A percentile compares a stretch with the other conserved stretches of the same genome.
phyloP scores from a whole-genome alignment of 2,797 vertebrate species.

The Sarcophilus harrisii region DNA sequence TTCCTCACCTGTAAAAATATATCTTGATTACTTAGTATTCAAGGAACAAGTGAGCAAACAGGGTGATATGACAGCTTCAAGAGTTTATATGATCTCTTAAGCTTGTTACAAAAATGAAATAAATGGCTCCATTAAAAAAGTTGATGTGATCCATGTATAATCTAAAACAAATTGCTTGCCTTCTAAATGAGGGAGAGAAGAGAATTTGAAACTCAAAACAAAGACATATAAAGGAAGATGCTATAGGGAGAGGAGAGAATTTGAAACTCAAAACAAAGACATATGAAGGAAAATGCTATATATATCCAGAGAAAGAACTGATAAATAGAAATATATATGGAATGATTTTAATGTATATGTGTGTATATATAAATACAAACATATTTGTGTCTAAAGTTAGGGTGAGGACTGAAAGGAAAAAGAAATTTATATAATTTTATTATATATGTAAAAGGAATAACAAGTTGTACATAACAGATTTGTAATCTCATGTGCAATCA shows the following conservation, averaged over 20 bases:
- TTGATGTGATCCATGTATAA: neutral
- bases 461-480: neutral
- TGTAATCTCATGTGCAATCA: neutral
- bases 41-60: neutral
- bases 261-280: neutral
- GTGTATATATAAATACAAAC: too few relatives aligned
- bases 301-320: neutral
- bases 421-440: neutral
- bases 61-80: neutral
- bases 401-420: neutral
- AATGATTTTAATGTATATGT: neutral
- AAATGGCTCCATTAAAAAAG: too few relatives aligned
- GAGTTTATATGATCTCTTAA: neutral
- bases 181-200: neutral
- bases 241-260: neutral
- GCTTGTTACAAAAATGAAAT: too few relatives aligned
- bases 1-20: conserved; percentile 38
- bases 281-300: neutral
- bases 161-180: neutral
- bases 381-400: neutral
- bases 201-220: neutral
- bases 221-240: neutral
- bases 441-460: neutral
- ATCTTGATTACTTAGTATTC: neutral
- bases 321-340: neutral